These are phyloP conservation scores for Melanotaenia maccullochi DNA, from an alignment of 2,797 vertebrate genomes.

Conservation along the genomic window DNA sequence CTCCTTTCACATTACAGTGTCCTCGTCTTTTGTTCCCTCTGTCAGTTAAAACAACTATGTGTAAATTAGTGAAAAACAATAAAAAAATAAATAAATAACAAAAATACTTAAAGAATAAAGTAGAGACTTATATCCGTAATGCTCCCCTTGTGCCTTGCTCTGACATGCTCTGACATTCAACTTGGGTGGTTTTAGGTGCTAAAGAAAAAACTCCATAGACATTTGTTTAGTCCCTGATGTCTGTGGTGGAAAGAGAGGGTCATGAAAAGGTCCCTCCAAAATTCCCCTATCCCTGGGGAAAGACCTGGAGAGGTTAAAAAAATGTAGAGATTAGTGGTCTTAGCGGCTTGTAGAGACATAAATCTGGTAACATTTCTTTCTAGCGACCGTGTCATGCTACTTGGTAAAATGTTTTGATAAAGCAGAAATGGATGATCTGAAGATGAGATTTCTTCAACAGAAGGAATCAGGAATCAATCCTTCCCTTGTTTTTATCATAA, in stretches of 20 bases:
- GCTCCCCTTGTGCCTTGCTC: not conserved
- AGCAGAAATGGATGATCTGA: not conserved
- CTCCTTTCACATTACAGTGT: too few relatives aligned
- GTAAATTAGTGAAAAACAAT: too few relatives aligned
- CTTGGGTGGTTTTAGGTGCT: conserved; percentile 1
- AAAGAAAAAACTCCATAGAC: not conserved
- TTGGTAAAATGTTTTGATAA: not conserved
- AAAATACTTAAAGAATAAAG: too few relatives aligned
- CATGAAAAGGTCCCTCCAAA: not conserved
- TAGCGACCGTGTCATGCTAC: not conserved
- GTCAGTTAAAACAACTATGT: too few relatives aligned
- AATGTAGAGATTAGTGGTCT: not conserved
- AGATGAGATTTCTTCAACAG: not conserved
- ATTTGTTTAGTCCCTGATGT: not conserved
- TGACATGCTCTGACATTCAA: not conserved
- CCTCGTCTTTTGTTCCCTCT: too few relatives aligned
- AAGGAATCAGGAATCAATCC: not conserved
- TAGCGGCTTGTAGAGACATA: not conserved
- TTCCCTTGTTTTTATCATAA: not conserved
- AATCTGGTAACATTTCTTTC: not conserved
- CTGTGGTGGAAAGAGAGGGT: not conserved
- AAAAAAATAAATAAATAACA: too few relatives aligned
- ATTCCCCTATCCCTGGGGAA: not conserved
- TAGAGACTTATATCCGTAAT: too few relatives aligned
- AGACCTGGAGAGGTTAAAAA: not conserved